Evolutionary conservation across 2,888 invertebrate species (phyloP).

Genomic region (Trachelus stipa): DNA sequence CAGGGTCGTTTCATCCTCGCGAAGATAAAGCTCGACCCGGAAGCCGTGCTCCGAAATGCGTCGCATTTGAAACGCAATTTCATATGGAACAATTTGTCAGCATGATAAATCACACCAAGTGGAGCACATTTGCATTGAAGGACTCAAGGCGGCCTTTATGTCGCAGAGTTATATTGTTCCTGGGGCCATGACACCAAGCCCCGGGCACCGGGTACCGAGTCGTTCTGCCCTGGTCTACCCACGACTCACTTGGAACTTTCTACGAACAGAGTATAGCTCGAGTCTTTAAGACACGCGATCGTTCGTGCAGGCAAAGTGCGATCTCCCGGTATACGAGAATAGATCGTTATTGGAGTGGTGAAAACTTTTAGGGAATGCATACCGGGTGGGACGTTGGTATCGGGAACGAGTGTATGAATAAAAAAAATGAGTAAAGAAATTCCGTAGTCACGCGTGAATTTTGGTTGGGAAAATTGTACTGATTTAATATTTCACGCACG

Average conservation of each 20-base stretch:
- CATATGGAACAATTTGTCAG: slow-evolving; percentile 15
- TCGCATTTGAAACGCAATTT: slow-evolving; percentile 11
- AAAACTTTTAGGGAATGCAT: not conserved
- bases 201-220: slow-evolving; percentile 4
- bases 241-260: not conserved
- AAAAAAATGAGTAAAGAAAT: not conserved
- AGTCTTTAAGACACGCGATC: not conserved
- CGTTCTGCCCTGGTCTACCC: not conserved
- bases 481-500: too few relatives aligned
- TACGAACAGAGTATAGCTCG: not conserved
- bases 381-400: not conserved
- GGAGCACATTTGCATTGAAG: slow-evolving; percentile 33
- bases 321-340: not conserved
- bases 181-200: slow-evolving; percentile 31
- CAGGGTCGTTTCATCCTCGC: not conserved
- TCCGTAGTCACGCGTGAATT: too few relatives aligned
- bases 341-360: not conserved
- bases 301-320: not conserved
- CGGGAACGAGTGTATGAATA: not conserved
- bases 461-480: too few relatives aligned
- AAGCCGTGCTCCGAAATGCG: not conserved
- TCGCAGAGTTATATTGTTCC: slow-evolving; percentile 35
- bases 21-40: not conserved
- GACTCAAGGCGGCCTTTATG: slow-evolving; percentile 28
- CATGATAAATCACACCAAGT: slow-evolving; percentile 11